Evolutionary conservation across 1,140 invertebrate species (phyloP).

Genomic region (Zaprionus camerounensis): DNA sequence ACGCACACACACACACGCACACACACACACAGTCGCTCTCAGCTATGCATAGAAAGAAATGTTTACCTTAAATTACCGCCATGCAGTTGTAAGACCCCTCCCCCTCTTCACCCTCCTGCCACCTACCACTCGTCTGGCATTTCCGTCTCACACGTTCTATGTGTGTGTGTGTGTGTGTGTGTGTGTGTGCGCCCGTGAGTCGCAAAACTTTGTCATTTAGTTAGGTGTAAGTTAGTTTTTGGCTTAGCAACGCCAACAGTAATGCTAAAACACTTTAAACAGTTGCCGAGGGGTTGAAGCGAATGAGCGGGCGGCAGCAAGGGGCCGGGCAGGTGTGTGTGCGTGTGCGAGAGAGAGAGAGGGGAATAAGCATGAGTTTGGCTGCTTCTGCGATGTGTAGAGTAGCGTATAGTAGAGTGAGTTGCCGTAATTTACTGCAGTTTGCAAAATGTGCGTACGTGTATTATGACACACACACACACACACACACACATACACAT

Average conservation of each 20-base stretch:
- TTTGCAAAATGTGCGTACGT: conserved; percentile 77
- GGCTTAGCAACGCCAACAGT: conserved; percentile 67
- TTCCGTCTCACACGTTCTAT: conserved; percentile 10
- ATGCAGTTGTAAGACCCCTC: conserved; percentile 24
- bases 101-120: neutral
- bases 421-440: conserved; percentile 75
- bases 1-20: conserved; percentile 7
- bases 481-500: conserved; percentile 20
- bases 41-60: conserved; percentile 59
- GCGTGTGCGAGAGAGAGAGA: neutral
- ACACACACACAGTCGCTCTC: conserved; percentile 13
- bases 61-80: conserved; percentile 60
- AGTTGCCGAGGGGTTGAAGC: conserved; percentile 35
- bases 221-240: conserved; percentile 81
- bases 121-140: neutral
- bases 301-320: neutral
- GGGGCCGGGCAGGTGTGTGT: no score
- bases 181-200: conserved; percentile 38
- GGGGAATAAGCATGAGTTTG: conserved; percentile 24
- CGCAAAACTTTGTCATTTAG: conserved; percentile 77
- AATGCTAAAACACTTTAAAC: conserved; percentile 76
- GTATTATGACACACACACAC: conserved; percentile 44
- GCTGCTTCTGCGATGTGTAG: conserved; percentile 10
- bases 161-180: conserved; percentile 21
- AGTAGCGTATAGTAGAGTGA: conserved; percentile 18